phyloP scores from a whole-genome alignment of 2,113 vertebrate species.

The Cottus gobio region DNA sequence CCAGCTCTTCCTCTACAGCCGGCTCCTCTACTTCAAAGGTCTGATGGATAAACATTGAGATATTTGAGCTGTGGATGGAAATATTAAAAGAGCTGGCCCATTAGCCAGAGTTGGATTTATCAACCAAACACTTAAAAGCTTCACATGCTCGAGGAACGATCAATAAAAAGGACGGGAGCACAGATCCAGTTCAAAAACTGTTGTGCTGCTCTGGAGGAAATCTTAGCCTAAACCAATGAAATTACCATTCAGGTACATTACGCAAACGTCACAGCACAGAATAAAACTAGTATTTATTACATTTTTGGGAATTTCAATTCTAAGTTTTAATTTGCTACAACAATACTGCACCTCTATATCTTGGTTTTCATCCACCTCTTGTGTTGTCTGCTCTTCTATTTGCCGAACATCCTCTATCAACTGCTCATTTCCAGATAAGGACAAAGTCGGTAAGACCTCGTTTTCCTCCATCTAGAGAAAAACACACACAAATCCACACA shows the following conservation, averaged over 20 bases:
- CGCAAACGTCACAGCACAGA: neutral
- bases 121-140: constrained; percentile 22
- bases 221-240: neutral
- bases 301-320: neutral
- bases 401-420: constrained; percentile 40
- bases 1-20: constrained; percentile 19
- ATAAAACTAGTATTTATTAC: neutral
- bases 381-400: constrained; percentile 66
- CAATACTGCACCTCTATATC: constrained; percentile 52
- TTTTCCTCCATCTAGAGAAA: constrained; percentile 79
- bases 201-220: constrained; percentile 6
- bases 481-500: neutral
- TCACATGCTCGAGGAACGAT: constrained; percentile 35
- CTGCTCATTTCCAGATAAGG: constrained; percentile 57
- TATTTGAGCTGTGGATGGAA: neutral
- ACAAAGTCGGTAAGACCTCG: constrained; percentile 48
- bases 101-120: constrained; percentile 24
- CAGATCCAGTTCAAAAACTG: neutral
- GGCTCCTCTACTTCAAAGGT: constrained; percentile 66
- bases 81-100: neutral
- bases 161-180: constrained; percentile 2
- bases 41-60: constrained; percentile 71
- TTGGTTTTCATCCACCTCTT: constrained; percentile 68
- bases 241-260: neutral
- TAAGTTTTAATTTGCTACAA: neutral